These are phyloP conservation scores for Anisognathus igniventris DNA, from an alignment of 2,797 vertebrate genomes.

Conservation along the genomic window DNA sequence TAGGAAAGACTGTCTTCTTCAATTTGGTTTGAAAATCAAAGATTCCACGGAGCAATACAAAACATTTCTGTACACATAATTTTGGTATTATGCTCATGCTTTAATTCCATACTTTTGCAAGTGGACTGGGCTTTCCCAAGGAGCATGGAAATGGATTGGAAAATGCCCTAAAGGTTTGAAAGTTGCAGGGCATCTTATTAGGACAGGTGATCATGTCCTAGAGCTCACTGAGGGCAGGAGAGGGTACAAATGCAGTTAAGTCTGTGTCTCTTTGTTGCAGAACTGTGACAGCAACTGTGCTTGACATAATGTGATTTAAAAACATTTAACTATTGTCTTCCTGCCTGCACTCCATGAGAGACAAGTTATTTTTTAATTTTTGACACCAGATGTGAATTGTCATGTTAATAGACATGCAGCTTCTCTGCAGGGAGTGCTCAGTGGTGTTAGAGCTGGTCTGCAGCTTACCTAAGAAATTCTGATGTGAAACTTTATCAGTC, in stretches of 20 bases:
- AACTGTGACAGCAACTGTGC: background rate
- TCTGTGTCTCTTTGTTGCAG: background rate
- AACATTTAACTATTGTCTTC: background rate
- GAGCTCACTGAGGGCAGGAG: background rate
- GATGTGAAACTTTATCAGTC: background rate
- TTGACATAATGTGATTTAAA: background rate
- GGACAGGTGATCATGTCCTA: background rate
- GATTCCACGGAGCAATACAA: background rate
- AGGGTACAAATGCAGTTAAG: background rate
- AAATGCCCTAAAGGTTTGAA: background rate
- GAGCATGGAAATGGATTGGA: background rate
- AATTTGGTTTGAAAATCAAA: background rate
- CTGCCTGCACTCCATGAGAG: background rate
- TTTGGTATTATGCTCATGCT: background rate
- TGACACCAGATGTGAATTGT: background rate
- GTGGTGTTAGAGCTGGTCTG: background rate
- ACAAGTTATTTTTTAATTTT: background rate
- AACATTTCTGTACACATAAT: background rate
- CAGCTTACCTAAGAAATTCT: background rate
- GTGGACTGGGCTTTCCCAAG: background rate
- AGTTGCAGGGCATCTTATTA: background rate
- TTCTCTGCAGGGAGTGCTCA: background rate
- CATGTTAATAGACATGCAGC: accelerated
- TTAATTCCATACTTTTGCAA: background rate
- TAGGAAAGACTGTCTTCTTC: background rate